Base-by-base conservation (phyloP, 2,113 vertebrate genomes). In the Acinonyx jubatus region DNA sequence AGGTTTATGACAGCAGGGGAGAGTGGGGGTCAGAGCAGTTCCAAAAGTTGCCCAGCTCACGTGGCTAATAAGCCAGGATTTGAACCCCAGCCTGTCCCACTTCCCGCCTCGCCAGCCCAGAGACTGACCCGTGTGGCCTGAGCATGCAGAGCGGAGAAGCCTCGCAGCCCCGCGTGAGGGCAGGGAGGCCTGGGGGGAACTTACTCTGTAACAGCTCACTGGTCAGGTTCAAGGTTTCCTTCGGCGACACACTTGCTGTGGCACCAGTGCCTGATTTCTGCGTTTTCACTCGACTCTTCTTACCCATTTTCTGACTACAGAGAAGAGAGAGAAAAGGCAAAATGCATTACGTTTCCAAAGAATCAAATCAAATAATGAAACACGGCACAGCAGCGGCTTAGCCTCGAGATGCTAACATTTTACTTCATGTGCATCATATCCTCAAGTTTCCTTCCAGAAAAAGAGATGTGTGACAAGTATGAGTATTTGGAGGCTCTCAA, bases 281-380 rank as follows among this genome's bases (percentile, higher is more conserved):
- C 71, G 99, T 99, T 99, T 99, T 99, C 1, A 99, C 99, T 98
- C 99, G 98, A 98, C 99, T 99, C 98, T 99, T 99, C 98, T 99
- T 99, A 98, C 99, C 99, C 99, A 99, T 99, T 98, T 98, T 99
- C 98, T 96, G 97, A 97, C 99, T 99, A 95, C 41, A 89, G 45
- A 73, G 57, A 74, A 63, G 97, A 98, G 66, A 98, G 69, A 96
- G 78, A 84, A 96, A 97, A 82, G 4, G 81, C 45, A 63, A 89
- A 85, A 71, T 36, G 97, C 31, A 74, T 41, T 57, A 89, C 88
- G 71, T 80, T 57, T 94, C 45, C 81, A 87, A 94, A 91, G 92
- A 96, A 97, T 15, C 81, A 96, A 96, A 86, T 11, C 50, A 13
- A 84, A 0, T 68, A 80, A 94, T 5, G 7, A 92, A 91, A 93